Evolutionary conservation across 2,113 vertebrate genomes (phyloP).

Genomic region (Nerophis ophidion): DNA sequence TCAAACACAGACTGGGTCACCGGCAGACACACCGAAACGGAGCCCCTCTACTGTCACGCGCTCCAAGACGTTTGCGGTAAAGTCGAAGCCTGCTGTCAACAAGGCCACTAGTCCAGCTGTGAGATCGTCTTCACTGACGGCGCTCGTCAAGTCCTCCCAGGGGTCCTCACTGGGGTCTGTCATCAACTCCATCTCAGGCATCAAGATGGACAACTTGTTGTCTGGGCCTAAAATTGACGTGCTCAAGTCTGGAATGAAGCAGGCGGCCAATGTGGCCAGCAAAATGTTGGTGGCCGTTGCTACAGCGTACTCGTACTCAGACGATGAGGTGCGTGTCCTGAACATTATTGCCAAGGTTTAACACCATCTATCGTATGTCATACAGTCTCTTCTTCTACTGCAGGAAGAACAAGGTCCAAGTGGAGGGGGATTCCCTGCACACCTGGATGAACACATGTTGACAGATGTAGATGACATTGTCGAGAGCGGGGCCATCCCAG

Average conservation of each 20-base stretch:
- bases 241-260: slow-evolving; percentile 90
- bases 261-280: slow-evolving; percentile 90
- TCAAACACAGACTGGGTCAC: slow-evolving; percentile 48
- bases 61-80: slow-evolving; percentile 83
- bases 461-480: slow-evolving; percentile 60
- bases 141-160: slow-evolving; percentile 81
- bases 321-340: slow-evolving; percentile 80
- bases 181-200: slow-evolving; percentile 84
- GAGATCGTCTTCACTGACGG: slow-evolving; percentile 77
- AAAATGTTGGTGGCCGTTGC: slow-evolving; percentile 91
- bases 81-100: slow-evolving; percentile 62
- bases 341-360: fast-evolving
- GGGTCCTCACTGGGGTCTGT: slow-evolving; percentile 86
- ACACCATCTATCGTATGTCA: background rate
- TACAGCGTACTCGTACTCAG: slow-evolving; percentile 86
- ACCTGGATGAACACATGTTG: slow-evolving; percentile 79
- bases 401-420: slow-evolving; percentile 77
- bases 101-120: slow-evolving; percentile 62
- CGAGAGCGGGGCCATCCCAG: slow-evolving; percentile 62
- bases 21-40: slow-evolving; percentile 55
- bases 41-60: slow-evolving; percentile 76
- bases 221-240: slow-evolving; percentile 94
- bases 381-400: background rate
- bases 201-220: slow-evolving; percentile 89
- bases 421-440: slow-evolving; percentile 78